Evolutionary conservation across 2,888 invertebrate genomes (phyloP), one percentile per base, ranked within the genome.

Genomic region (Listrodromus nycthemerus): DNA sequence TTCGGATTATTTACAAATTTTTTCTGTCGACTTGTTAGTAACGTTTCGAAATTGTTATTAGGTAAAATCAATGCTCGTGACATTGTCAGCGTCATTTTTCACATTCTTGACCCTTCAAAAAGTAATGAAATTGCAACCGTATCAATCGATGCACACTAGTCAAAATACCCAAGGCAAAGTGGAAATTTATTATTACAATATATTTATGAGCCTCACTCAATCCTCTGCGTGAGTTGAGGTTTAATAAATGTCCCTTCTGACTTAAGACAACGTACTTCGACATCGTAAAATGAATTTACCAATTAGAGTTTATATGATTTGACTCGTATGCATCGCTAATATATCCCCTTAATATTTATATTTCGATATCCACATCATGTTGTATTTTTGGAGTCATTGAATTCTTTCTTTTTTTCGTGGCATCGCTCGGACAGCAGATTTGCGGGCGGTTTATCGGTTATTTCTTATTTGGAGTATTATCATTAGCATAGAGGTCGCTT

Each of bases 391-490:
- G 30, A 63, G 73, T 48, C 19, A 19, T 21, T 27, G 27, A 48
- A 21, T 48, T 41, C 41, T 19, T 70, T 63, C 27, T 71, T 37
- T 70, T 63, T 27, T 48, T 58, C 67, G 69, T 80, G 33, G 58
- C 45, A 63, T 80, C 58, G 58, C 3, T 30, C 58, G 58, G 30
- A 27, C 76, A 30, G 69, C 16, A 52, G 52, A 48, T 52, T 70
- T 37, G 45, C 70, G 75, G 83, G 80, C 79, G 83, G 80, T 76
- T 83, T 75, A 65, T 74, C 67, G 27, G 63, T 76, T 52, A 78
- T 67, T 37, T 61, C 50, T 58, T 37, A 52, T 74, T 69, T 70
- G 33, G 52, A 74, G 41, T 3, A 63, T 37, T 55, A 67, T 71
- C 52, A 41, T 50, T 33, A 24, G 10, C 30, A 41, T 69, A 30